Evolutionary conservation across 2,888 invertebrate species (phyloP), one percentile per base, ranked within the genome.

Genomic region (Cryptocheilus praepositus): DNA sequence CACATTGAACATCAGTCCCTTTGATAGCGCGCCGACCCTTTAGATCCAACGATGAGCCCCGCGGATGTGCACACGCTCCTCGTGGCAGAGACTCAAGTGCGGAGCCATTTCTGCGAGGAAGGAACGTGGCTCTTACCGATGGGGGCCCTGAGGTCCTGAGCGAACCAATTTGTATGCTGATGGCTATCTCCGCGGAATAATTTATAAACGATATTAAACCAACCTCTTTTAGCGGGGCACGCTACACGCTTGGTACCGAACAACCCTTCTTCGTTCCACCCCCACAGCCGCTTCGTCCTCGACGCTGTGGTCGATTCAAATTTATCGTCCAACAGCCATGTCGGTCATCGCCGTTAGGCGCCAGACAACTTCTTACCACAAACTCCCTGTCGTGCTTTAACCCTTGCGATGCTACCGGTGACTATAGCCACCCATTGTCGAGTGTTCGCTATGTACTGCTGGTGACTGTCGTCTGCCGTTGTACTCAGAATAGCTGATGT

Each of bases 161-260:
- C 70, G 73, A 81, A 77, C 71, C 83, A 83, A 83, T 83, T 83
- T 83, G 83, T 83, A 83, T 83, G 83, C 83, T 75, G 83, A 83
- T 83, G 79, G 75, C 81, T 82, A 83, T 80, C 81, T 79, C 65
- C 77, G 74, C 44, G 70, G 83, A 82, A 83, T 83, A 83, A 83
- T 83, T 83, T 82, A 80, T 82, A 80, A 83, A 83, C 80, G 77
- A 83, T 82, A 78, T 83, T 82, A 82, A 80, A 79, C 69, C 77
- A 71, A 71, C 76, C 80, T 78, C 79, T 80, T 76, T 81, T 70
- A 78, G 56, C 74, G 68, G 68, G 60, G 67, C 73, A 74, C 70
- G 71, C 72, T 59, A 69, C 74, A 61, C 69, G 81, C 76, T 79
- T 70, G 79, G 73, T 72, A 75, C 75, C 73, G 68, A 67, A 59